Base-by-base conservation (phyloP, 1,140 invertebrate genomes). In the Trichogramma pretiosum region DNA sequence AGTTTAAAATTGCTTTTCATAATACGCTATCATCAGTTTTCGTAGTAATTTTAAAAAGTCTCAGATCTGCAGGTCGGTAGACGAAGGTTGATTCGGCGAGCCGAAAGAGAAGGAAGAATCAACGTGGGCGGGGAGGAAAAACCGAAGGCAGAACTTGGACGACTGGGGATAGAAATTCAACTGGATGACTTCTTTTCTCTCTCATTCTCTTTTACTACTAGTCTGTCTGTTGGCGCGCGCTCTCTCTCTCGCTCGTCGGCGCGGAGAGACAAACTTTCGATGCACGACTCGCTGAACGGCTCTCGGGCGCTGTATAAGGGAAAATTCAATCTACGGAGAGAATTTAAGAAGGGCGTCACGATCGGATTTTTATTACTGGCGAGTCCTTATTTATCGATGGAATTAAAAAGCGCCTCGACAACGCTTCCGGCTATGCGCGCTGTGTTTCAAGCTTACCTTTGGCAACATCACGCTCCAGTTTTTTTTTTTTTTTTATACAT, bases 281-380 rank as follows among this genome's bases (percentile, higher is more conserved):
- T 37, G 49, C 32, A 46, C 37, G 37, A 42, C n/a, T n/a, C n/a
- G n/a, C n/a, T n/a, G n/a, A n/a, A n/a, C n/a, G n/a, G n/a, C n/a
- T n/a, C n/a, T n/a, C n/a, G n/a, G 37, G 38, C 23, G 41, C 21
- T 16, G 34, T 14, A 38, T 43, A 47, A 43, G 28, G 35, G 50
- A 52, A 52, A 52, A 52, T 52, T 52, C 50, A 52, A 52, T 52
- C 50, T 33, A 24, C 50, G 50, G 33, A 26, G n/a, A n/a, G 39
- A 52, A 52, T 52, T 52, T 52, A 52, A 52, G 46, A 52, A 52
- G 44, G 50, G 50, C 50, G 50, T 52, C 50, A 47, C 50, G 45
- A 52, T 52, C 40, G 50, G 50, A 52, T 52, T 52, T 52, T 52
- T 52, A 52, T 52, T 52, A 52, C 44, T 45, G 50, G 44, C 22